Base-by-base conservation (phyloP, 1,140 invertebrate genomes). In the Drosophila lini region DNA sequence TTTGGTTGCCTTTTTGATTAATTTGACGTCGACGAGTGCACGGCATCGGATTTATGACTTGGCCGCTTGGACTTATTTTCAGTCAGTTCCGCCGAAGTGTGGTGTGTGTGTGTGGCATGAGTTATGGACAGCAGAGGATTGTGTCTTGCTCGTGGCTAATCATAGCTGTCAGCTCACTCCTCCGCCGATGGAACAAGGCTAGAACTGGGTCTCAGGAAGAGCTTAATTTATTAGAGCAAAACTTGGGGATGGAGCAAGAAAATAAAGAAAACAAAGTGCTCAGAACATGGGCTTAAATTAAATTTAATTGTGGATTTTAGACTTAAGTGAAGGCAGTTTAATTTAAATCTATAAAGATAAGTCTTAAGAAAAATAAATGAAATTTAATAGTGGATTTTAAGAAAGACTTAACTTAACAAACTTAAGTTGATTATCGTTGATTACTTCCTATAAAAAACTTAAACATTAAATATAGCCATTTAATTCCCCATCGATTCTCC, bases 21-120 rank as follows among this genome's bases (percentile, higher is more conserved):
- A 86, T 82, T 86, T 86, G 82, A 82, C 82, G 74, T 86, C 83
- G 76, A 86, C 81, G 82, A 86, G 69, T 85, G 82, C 82, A 86
- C 64, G 79, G 79, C 81, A 81, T 41, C 48, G 69, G 61, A 86
- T 78, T 85, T 81, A 86, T 85, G 82, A 77, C 53, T 42, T 52
- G 71, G 62, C 53, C 70, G n/a, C 38, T 28, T 28, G 5, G 60
- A 58, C 64, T 41, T 45, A 57, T 68, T 74, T 60, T 50, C 40
- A 59, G 61, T 50, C 65, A 59, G 53, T 61, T 71, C 55, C 64
- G 41, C 56, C 48, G 56, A 76, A 76, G 48, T 62, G 31, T 48
- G 45, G 74, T 55, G 41, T 34, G 28, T 36, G 57, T 58, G 64
- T 81, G 74, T 63, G 78, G 53, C 64, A 63, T 78, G 78, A 82